Evolutionary conservation across 30 jellyfish, hydroid and myxozoan genomes (phyloP), one percentile per base, ranked within the genome.

Genomic region (Rhopilema esculentum): DNA sequence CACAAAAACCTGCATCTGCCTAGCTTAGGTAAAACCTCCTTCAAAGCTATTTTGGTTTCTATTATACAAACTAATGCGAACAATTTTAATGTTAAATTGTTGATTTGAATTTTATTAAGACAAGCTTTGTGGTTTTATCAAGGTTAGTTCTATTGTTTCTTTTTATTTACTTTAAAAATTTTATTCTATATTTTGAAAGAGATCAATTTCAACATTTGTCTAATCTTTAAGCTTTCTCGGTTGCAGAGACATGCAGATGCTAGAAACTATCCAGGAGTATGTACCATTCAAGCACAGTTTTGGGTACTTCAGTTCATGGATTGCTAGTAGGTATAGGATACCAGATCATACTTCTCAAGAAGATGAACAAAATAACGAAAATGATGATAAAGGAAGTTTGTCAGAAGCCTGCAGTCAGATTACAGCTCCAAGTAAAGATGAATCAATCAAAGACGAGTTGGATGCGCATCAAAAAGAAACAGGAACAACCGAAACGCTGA

Each of bases 261-360:
- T 86, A 28, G 95, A 86, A 69, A 86, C 89, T 19, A 86, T 86
- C 30, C 95, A 86, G 50, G 95, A 86, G 40, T 86, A 86, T 40
- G 89, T 75, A 17, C 95, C 95, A 49, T 67, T 86, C 77, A 86
- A 86, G 63, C 95, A 75, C 53, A 68, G 86, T 21, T 63, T 86
- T 68, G 69, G 49, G 21, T 75, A 51, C 74, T 61, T 86, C 66
- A 86, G 95, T 75, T 86, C 95, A 49, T 86, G 87, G 89, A 74
- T 86, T 33, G 95, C 76, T 25, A 86, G 85, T n/a, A 40, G 66
- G 64, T 75, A 86, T 49, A 50, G 73, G 69, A n/a, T 49, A 8
- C 49, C 57, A 22, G 23, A 25, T 26, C 20, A 27, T 74, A 24
- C 84, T 18, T 53, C 64, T 1, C 80, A 53, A 19, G 57, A 32